Base-by-base conservation (phyloP, 2,888 invertebrate species). In the Euplexia lucipara region DNA sequence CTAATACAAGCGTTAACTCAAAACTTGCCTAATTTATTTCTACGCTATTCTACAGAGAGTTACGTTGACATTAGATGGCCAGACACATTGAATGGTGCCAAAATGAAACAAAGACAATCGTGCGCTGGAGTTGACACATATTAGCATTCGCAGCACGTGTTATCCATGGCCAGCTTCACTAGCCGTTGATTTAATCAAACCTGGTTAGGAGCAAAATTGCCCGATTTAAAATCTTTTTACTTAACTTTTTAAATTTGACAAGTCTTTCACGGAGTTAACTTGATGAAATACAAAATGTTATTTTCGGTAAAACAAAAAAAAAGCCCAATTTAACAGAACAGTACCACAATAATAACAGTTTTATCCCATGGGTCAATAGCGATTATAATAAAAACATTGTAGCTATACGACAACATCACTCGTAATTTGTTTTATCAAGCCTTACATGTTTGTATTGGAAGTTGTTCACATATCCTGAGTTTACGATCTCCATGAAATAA, bases 401-500 rank as follows among this genome's bases (percentile, higher is more conserved):
- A 87, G 86, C 84, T 78, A 80, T 82, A 82, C 78, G 67, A 79
- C 81, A 72, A 84, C 78, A 84, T 86, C 81, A 87, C 83, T 86
- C 87, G 81, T 79, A 82, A 86, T 86, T 90, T 85, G 83, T 75
- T 86, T 87, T 85, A 81, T 83, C 83, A 91, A 90, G 91, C 89
- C 77, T 85, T 83, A 86, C 83, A 86, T 83, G 83, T 79, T 67
- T 75, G 69, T 66, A 66, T 34, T 59, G 61, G 56, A 58, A 77
- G 82, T 85, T 79, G 78, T 79, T 83, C 73, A 72, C 73, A 72
- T 63, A 69, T 75, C 87, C 88, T 84, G 87, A 90, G 90, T 90
- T 91, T 88, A 88, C 83, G 87, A 91, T 89, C 92, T 89, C 89
- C 75, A 69, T 71, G 76, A 67, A 76, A 65, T 32, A 69, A 69